Percentiles rank a stretch among this genome's conserved stretches.
Conservation (phyloP, 2,113 vertebrate species). For the Cebus imitator region DNA sequence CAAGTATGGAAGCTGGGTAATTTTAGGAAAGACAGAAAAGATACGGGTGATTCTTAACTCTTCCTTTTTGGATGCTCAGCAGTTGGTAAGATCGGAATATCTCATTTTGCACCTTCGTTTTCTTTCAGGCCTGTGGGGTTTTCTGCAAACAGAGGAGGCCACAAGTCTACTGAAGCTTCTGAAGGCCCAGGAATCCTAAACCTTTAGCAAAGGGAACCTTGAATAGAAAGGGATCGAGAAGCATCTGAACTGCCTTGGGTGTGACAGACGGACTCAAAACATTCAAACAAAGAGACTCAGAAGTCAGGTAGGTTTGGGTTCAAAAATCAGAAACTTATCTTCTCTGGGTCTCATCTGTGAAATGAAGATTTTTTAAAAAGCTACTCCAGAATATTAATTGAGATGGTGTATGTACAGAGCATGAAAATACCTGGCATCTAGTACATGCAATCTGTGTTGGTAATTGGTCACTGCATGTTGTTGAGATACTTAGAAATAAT, state of each 20-base stretch:
- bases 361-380: background rate
- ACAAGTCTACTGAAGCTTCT: background rate
- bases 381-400: background rate
- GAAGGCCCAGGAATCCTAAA: background rate
- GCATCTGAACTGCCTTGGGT: background rate
- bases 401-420: no score
- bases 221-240: background rate
- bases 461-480: background rate
- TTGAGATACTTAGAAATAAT: background rate
- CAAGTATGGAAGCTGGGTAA: no score
- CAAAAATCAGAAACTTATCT: background rate
- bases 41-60: fast-evolving
- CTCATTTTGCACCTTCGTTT: background rate
- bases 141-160: background rate
- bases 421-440: no score
- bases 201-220: background rate
- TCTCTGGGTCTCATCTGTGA: background rate
- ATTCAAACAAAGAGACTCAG: background rate
- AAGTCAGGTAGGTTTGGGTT: background rate
- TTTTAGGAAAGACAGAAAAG: background rate
- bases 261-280: background rate
- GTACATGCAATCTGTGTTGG: background rate
- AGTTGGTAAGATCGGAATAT: background rate
- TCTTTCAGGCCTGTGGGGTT: background rate
- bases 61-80: background rate